Percentiles rank a stretch among this genome's conserved stretches.
phyloP scores from a whole-genome alignment of 2,113 vertebrate species.

The Alligator mississippiensis region DNA sequence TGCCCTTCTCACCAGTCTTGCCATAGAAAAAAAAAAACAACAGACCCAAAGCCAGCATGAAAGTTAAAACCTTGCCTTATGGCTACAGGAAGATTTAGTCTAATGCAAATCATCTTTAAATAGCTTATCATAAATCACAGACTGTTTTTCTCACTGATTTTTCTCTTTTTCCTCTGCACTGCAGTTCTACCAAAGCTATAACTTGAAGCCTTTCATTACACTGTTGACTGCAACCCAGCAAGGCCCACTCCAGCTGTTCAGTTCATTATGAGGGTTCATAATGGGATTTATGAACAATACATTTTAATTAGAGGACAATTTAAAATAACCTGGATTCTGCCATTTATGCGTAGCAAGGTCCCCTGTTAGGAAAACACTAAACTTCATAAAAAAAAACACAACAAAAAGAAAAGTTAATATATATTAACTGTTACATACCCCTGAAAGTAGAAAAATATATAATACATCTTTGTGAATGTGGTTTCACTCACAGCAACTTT shows the following conservation, averaged over 20 bases:
- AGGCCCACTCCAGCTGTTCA: neutral
- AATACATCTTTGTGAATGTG: neutral
- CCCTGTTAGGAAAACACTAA: neutral
- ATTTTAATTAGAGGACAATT: slow-evolving; percentile 13
- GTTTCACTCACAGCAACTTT: neutral
- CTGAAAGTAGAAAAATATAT: neutral
- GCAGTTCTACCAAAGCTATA: neutral
- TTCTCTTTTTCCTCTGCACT: neutral
- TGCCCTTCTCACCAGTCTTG: neutral
- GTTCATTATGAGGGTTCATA: slow-evolving; percentile 4
- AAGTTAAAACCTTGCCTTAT: neutral
- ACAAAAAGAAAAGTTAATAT: neutral
- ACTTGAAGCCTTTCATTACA: neutral
- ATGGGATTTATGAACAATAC: neutral
- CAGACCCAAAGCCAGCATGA: neutral
- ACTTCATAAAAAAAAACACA: neutral
- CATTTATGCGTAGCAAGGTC: neutral
- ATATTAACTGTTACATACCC: neutral
- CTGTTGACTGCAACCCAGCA: neutral
- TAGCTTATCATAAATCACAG: neutral
- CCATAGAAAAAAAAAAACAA: no score
- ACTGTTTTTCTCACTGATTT: neutral
- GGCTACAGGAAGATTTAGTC: neutral
- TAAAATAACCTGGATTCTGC: neutral
- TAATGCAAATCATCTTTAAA: neutral